Base-by-base conservation (phyloP, 2,888 invertebrate species). In the Leucophora obtusa region DNA sequence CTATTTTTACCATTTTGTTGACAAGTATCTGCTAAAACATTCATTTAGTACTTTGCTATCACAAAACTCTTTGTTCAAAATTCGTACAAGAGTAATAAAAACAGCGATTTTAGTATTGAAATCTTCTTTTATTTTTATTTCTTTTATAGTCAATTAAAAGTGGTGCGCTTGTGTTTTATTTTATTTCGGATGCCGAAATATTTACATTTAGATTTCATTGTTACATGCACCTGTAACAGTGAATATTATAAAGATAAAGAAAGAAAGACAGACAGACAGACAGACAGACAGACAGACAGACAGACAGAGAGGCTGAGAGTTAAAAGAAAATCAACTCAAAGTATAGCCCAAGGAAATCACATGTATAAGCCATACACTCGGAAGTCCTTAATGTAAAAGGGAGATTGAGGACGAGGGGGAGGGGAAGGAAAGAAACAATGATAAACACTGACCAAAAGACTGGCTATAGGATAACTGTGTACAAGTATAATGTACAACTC, bases 341-440 rank as follows among this genome's bases (percentile, higher is more conserved):
- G 54, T 47, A 66, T 38, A 38, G 73, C 76, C 76, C 56, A 17
- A 18, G 59, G 69, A 53, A 24, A 47, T 28, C 53, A 76, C 66
- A 28, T 28, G 28, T 28, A 59, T 65, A 73, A 62, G 51, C 70
- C 77, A 74, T 50, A 60, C 73, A 77, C 77, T 81, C 73, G 81
- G 62, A 81, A 77, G 66, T 81, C 21, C 69, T 77, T 62, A 51
- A 77, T 35, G 65, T 11, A 50, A 53, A 62, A 51, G 7, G 4
- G 28, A 21, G 21, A 4, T 3, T 21, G 28, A 28, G 28, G 28
- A 28, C 6, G 7, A 28, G 28, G 28, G 5, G 6, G 28, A 43
- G 11, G 38, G 6, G 43, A 43, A 17, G 8, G 47, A 65, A 47
- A 18, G 8, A 33, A 24, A 60, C 18, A 56, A 56, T 21, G 10